Evolutionary conservation across 2,113 vertebrate genomes (phyloP).

Genomic region (cattle (Bos taurus)): ARS-UCD2.0 NC_037328.1:132916001-132916500

Average conservation of each 20-base stretch:
- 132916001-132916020: background rate
- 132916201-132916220: background rate
- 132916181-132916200: background rate
- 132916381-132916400: background rate
- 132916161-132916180: background rate
- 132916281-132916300: background rate
- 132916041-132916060: background rate
- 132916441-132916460: background rate
- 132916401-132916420: background rate
- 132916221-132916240: background rate
- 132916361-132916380: background rate
- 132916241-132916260: background rate
- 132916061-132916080: background rate
- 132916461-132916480: background rate
- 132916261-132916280: conserved; percentile 18
- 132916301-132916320: background rate
- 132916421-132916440: background rate
- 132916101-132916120: background rate
- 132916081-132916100: background rate
- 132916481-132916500: background rate
- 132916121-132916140: background rate
- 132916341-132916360: background rate
- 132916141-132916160: background rate
- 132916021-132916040: background rate
- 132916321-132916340: background rate